Evolutionary conservation across 2,888 invertebrate genomes (phyloP), one percentile per base, ranked within the genome.

Genomic region (Dinocampus coccinellae): DNA sequence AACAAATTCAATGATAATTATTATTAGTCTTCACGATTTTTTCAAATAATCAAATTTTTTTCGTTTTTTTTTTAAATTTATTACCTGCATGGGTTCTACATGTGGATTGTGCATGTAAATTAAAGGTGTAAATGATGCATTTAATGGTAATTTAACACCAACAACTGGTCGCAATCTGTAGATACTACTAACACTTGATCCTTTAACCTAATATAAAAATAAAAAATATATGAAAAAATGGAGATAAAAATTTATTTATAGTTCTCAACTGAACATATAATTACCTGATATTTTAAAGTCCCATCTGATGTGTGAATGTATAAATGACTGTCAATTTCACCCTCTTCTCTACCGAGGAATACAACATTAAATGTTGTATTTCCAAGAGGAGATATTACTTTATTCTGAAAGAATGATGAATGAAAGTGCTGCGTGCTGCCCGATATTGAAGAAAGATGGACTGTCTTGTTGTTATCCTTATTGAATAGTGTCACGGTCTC

Each of bases 361-460:
- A 98, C 96, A 82, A 99, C 96, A 90, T 94, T 97, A 89, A 99
- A 97, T 76, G 96, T 93, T 76, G 98, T 98, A 88, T 97, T 97
- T 76, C 95, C 95, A 81, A 93, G 92, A 73, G 97, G 96, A 82
- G 95, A 93, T 86, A 98, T 92, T 87, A 97, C 97, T 92, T 97
- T 97, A 84, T 97, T 93, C 85, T 97, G 94, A 88, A 98, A 98
- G 91, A 98, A 98, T 78, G 98, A 97, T 84, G 97, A 97, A 89
- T 98, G 97, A 90, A 98, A 98, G 90, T 97, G 95, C 39, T 95
- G 93, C 80, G 97, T 96, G 88, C 93, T 96, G 82, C 97, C 97
- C 78, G 97, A 96, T 85, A 98, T 96, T 78, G 97, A 97, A 85
- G 95, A 93, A 86, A 98, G 92, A 88, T 96, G 95, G 84, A 98